Evolutionary conservation across 2,113 vertebrate genomes (phyloP), one percentile per base, ranked within the genome.

Genomic region (Vulpes lagopus): DNA sequence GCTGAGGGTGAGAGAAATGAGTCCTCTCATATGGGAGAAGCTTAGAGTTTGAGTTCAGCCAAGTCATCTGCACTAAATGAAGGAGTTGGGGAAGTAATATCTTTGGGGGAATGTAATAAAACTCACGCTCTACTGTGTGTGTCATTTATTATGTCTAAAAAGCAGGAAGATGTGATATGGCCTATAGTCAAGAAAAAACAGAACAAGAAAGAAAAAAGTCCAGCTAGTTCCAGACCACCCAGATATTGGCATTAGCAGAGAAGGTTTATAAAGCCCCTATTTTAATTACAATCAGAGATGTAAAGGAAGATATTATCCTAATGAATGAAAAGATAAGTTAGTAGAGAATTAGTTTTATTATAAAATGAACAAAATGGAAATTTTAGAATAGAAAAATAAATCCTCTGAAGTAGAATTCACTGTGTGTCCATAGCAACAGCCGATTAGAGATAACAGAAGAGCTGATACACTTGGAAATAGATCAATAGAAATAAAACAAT

Each of bases 381-480:
- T 95, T 92, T 30, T 57, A 73, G 43, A 76, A 53, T 91, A 65
- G 51, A 79, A 89, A 94, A 94, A 90, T 67, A 65, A 3, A 59
- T 67, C 14, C 73, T 67, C 59, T 57, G 65, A 86, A 82, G 35
- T 59, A 94, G 35, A 87, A 51, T 59, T 78, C 30, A 74, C 20
- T 88, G 3, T 76, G 25, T 82, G 67, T 19, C 35, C 16, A 69
- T 69, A 83, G 76, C 59, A 87, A 82, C 3, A 88, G 49, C n/a
- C 88, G 22, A 32, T 90, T 87, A 94, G 51, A 82, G 79, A 35
- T 80, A 62, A 82, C 5, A n/a, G 38, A 43, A 60, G 11, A 88
- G 11, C 35, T 67, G 91, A 38, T 89, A 67, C n/a, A 67, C 35
- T 76, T 88, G 81, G 65, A 65, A 88, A 51, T 73, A 65, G 35